These are phyloP conservation scores for Hassar affinis DNA, from an alignment of 2,113 vertebrate genomes.

Conservation along the genomic window DNA sequence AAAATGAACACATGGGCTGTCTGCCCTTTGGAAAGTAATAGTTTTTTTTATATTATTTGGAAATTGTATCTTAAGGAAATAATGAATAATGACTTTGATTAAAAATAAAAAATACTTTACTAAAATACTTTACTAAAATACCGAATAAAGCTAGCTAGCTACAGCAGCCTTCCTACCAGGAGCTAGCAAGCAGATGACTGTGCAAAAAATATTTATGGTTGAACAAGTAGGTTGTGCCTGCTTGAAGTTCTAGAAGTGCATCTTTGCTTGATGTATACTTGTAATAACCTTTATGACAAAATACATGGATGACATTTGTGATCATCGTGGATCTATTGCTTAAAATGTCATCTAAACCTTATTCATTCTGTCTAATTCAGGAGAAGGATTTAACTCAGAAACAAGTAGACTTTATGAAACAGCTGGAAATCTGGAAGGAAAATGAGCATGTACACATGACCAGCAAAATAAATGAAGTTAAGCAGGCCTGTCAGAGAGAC, in stretches of 20 bases:
- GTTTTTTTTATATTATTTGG: too few relatives aligned
- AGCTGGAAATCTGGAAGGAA: constrained; percentile 84
- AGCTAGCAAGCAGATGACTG: not conserved
- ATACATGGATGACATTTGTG: not conserved
- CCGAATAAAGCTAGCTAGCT: not conserved
- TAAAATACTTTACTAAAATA: too few relatives aligned
- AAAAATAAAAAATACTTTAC: too few relatives aligned
- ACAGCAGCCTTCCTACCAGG: not conserved
- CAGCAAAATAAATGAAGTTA: constrained; percentile 84
- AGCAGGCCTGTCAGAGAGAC: constrained; percentile 84
- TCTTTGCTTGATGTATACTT: not conserved
- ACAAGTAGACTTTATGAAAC: constrained; percentile 79
- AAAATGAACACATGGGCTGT: too few relatives aligned
- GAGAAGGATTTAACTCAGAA: constrained; percentile 82
- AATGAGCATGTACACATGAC: constrained; percentile 82
- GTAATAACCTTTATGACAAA: not conserved
- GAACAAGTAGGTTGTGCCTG: not conserved
- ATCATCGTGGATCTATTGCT: not conserved
- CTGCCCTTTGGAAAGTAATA: too few relatives aligned
- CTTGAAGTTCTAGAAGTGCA: not conserved
- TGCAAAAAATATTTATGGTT: not conserved
- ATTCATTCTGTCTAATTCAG: constrained; percentile 62
- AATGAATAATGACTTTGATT: too few relatives aligned
- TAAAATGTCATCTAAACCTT: not conserved
- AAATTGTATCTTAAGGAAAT: too few relatives aligned